Evolutionary conservation across 2,888 invertebrate genomes (phyloP), one percentile per base, ranked within the genome.

Genomic region (Agrilus cyanescens): DNA sequence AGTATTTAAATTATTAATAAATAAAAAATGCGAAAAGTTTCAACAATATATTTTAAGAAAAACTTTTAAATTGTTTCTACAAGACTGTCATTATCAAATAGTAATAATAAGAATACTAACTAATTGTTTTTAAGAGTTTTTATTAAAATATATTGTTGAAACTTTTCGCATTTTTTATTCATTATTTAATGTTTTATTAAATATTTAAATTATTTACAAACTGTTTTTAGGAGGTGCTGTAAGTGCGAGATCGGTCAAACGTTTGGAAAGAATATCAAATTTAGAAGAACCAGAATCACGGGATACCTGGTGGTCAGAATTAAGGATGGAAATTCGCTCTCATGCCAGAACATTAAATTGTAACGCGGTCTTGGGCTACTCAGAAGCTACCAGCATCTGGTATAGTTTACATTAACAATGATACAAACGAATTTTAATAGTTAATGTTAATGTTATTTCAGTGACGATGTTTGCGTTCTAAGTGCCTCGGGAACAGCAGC

Each of bases 281-380:
- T 75, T 84, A 39, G 89, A 93, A 55, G 94, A 94, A 63, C 87
- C 89, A 12, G 91, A 91, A 60, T 83, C 86, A 3, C 75, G 95
- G 33, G 94, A 95, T 57, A 83, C 85, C 2, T 96, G 96, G 94
- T 97, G 97, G 96, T 89, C 86, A 1, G 95, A 97, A 68, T 73
- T 97, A 16, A 71, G 97, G 38, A 91, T 91, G 64, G 97, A 97
- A 72, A 84, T 97, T 44, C 75, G 94, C 1, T 91, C 95, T 3
- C 96, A 97, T 64, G 89, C 91, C 4, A 72, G 90, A 32, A 86
- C 93, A 1, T 71, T 97, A 48, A 85, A 88, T 10, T 97, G 97
- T 58, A 93, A 94, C 63, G 90, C 93, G 4, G 90, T 97, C 37
- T 70, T 97, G 32, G 96, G 91, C 0, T 97, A 97, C 66, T 74